A percentile compares a stretch with the other conserved stretches of the same genome.
Conservation (phyloP, 2,888 invertebrate species). For the Ormyrus nitidulus region DNA sequence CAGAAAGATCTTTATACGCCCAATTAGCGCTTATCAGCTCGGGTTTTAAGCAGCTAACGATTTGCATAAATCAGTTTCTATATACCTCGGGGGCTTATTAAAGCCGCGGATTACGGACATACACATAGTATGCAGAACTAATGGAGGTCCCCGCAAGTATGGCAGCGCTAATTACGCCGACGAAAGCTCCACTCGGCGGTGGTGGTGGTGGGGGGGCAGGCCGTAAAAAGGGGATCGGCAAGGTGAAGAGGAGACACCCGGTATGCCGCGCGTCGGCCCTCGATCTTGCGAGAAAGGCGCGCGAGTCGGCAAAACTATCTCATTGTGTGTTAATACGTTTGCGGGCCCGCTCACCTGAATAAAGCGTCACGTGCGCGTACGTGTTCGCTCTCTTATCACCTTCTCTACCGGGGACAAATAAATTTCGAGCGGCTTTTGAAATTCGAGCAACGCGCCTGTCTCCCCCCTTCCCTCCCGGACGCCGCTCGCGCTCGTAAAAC, state of each 20-base stretch:
- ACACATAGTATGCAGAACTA: no score
- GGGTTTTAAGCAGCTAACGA: background rate
- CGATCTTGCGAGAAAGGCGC: conserved; percentile 13
- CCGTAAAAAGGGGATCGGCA: background rate
- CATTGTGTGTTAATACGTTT: conserved; percentile 76
- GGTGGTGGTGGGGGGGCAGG: background rate
- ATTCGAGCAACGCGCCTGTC: conserved; percentile 47
- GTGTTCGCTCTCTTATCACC: conserved; percentile 38
- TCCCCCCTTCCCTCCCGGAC: background rate
- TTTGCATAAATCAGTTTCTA: background rate
- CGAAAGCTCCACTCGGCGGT: background rate
- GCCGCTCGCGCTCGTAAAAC: conserved; percentile 56
- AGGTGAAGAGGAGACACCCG: conserved; percentile 59
- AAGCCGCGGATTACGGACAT: background rate
- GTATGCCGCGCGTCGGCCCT: conserved; percentile 59
- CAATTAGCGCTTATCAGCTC: background rate
- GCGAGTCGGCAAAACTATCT: conserved; percentile 68
- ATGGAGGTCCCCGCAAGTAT: no score
- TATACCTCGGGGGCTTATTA: background rate
- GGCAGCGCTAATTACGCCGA: no score
- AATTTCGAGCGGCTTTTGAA: conserved; percentile 51
- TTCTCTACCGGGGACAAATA: conserved; percentile 28
- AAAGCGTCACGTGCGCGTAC: conserved; percentile 55
- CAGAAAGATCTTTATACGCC: background rate
- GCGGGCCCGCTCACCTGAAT: conserved; percentile 55